A percentile compares a stretch with the other conserved stretches of the same genome.
Evolutionary conservation across 1,140 invertebrate species (phyloP).

Genomic region (Palaemon carinicauda): DNA sequence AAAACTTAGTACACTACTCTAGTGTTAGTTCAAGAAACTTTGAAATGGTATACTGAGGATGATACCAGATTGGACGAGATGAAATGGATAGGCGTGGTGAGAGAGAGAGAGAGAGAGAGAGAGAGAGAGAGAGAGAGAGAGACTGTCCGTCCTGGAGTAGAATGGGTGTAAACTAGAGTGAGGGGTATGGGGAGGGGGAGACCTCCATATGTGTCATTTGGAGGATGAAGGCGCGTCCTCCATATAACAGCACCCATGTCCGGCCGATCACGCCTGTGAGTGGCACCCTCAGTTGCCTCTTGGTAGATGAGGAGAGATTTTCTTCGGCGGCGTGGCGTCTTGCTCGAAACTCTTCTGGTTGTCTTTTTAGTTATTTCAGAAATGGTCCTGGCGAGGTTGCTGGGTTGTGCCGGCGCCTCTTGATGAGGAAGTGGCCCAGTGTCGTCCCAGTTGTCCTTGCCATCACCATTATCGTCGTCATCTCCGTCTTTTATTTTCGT

Average conservation of each 20-base stretch:
- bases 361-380: not conserved
- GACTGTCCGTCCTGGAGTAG: not conserved
- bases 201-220: not conserved
- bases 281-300: not conserved
- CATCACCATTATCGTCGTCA: too few species aligned
- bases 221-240: too few species aligned
- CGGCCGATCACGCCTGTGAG: too few species aligned
- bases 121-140: constrained; percentile 16
- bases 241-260: too few species aligned
- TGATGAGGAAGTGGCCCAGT: too few species aligned
- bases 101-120: not conserved
- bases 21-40: too few species aligned
- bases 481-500: not conserved
- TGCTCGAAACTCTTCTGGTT: not conserved
- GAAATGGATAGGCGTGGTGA: not conserved
- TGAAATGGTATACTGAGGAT: too few species aligned
- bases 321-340: too few species aligned
- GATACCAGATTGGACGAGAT: not conserved
- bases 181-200: not conserved
- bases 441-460: too few species aligned
- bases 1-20: too few species aligned
- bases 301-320: not conserved
- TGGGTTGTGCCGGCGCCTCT: too few species aligned
- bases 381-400: too few species aligned
- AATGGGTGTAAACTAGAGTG: not conserved